Evolutionary conservation across 2,888 invertebrate species (phyloP).

Genomic region (Plebejus melissa): DNA sequence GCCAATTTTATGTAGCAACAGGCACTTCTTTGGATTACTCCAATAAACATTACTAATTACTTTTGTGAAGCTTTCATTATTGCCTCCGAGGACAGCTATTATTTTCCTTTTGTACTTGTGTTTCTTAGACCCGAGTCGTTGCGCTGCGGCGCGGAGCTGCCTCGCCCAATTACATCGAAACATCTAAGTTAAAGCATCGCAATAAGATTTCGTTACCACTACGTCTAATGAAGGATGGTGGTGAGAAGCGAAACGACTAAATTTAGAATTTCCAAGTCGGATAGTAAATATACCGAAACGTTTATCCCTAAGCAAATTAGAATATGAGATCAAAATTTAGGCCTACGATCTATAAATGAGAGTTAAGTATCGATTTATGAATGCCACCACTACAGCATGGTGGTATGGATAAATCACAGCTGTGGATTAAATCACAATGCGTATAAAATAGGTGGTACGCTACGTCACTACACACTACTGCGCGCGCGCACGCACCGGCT

Average conservation of each 20-base stretch:
- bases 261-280: constrained; percentile 73
- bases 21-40: constrained; percentile 78
- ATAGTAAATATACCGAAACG: constrained; percentile 67
- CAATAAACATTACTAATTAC: constrained; percentile 73
- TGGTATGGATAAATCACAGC: constrained; percentile 75
- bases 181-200: constrained; percentile 77
- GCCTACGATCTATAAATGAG: constrained; percentile 74
- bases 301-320: constrained; percentile 77
- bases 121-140: constrained; percentile 56
- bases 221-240: constrained; percentile 65
- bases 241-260: constrained; percentile 66
- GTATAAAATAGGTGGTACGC: constrained; percentile 72
- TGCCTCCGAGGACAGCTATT: constrained; percentile 65
- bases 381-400: constrained; percentile 72
- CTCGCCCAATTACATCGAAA: constrained; percentile 63
- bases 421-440: constrained; percentile 73
- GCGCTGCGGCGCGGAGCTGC: not conserved
- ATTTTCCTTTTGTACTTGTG: constrained; percentile 66
- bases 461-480: constrained; percentile 59
- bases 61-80: constrained; percentile 69
- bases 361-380: constrained; percentile 73
- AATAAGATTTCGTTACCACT: constrained; percentile 77
- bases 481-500: constrained; percentile 27
- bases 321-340: constrained; percentile 79
- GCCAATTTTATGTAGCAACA: constrained; percentile 77